Base-by-base conservation (phyloP, 2,113 vertebrate species). In the Herpailurus yagouaroundi region DNA sequence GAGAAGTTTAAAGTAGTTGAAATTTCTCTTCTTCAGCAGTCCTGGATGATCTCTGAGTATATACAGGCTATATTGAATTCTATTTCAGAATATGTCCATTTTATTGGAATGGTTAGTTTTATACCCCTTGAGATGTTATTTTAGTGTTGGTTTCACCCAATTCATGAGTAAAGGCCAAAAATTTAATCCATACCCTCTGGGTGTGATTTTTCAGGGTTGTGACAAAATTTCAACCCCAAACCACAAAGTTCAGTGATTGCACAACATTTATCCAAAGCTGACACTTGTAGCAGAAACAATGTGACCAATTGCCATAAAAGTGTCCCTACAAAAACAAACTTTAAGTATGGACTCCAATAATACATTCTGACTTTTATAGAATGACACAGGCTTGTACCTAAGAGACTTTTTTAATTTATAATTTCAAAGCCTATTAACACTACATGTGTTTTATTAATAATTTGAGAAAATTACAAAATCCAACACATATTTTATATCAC, bases 181-280 rank as follows among this genome's bases (percentile, higher is more conserved):
- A 83, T 73, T 93, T 93, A 97, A 86, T 97, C 79, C 41, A 80
- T 87, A 93, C 57, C 18, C 52, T 93, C 45, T 95, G 91, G 82
- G 86, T 92, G 91, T 96, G 68, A 97, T 76, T 83, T 95, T 80
- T 93, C 73, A 89, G 50, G 81, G 50, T 89, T 8, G 45, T 87
- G 71, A 97, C 91, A 92, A 97, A 91, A 93, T 97, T 95, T 94
- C 18, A 93, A 87, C n/a, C 66, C 48, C 55, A 95, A 97, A 91
- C 89, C 96, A 96, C 89, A 97, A 82, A 97, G 94, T 48, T 97
- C 91, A 93, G 29, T 83, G 79, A 77, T 80, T 95, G 93, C 36
- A 87, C 66, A 48, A 96, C 36, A 89, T 93, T 84, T 89, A 86
- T 86, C 63, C 91, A 36, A 95, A 98, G 76, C 71, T 13, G 4